A percentile compares a stretch with the other conserved stretches of the same genome.
phyloP scores from a whole-genome alignment of 37 sponge, comb jelly and placozoan species.

The Tethya wilhelma region DNA sequence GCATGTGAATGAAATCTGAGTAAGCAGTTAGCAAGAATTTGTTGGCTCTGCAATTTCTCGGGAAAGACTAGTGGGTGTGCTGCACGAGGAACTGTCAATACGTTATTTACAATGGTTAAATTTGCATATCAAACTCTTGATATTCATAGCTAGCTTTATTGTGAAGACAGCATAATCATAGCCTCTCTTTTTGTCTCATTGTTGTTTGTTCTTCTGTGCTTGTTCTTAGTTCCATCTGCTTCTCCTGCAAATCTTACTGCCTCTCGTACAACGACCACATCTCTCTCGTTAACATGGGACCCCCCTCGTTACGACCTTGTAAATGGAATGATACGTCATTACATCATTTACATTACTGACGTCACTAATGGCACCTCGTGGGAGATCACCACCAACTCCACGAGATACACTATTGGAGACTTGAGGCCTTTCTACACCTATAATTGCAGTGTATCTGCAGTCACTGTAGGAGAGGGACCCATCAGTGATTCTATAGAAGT shows the following conservation, averaged over 20 bases:
- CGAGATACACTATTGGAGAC: not conserved
- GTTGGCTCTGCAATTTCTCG: too few relatives aligned
- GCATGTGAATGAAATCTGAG: too few relatives aligned
- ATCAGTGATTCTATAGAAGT: not conserved
- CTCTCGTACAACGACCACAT: not conserved
- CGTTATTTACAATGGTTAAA: too few relatives aligned
- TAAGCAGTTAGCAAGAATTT: too few relatives aligned
- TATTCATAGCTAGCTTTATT: too few relatives aligned
- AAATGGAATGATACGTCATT: constrained; percentile 47
- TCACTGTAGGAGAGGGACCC: constrained; percentile 1
- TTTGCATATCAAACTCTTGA: too few relatives aligned
- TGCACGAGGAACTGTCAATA: too few relatives aligned
- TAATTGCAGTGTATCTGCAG: constrained; percentile 10
- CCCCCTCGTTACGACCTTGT: constrained; percentile 9
- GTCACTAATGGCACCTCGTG: not conserved
- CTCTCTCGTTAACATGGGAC: constrained; percentile 25
- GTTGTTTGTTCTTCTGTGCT: too few relatives aligned
- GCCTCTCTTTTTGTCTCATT: too few relatives aligned
- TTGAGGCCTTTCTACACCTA: constrained; percentile 15
- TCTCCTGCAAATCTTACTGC: constrained; percentile 2
- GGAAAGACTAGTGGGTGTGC: too few relatives aligned
- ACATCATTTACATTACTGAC: constrained; percentile 1
- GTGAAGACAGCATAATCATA: too few relatives aligned
- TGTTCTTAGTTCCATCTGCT: constrained; percentile 14
- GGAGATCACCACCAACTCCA: not conserved